Base-by-base conservation (phyloP, 2,113 vertebrate genomes). In the Laticauda colubrina region DNA sequence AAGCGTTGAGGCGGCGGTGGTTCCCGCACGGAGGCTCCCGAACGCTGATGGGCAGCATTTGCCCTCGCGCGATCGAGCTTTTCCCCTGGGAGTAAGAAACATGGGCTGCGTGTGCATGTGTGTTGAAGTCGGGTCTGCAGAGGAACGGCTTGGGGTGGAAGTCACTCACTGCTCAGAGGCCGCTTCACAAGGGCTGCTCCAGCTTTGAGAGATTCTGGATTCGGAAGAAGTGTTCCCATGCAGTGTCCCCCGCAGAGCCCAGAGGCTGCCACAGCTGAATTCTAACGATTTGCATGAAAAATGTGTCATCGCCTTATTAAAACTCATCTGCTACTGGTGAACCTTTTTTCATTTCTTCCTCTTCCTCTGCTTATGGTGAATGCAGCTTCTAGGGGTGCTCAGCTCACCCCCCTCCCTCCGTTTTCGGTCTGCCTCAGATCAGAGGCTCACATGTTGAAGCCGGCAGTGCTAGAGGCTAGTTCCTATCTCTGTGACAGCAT, bases 381-480 rank as follows among this genome's bases (percentile, higher is more conserved):
- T 96, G 97, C 96, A 96, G 96, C 95, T 97, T 98, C 96, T 98
- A 81, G 95, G 97, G 96, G 97, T 96, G 97, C 96, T 96, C 95
- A 96, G 96, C 94, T 2, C 24, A 9, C 18, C 4, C 96, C 10
- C 95, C 93, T 81, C 85, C 96, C 94, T 94, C 95, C 48, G 48
- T 51, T 96, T 95, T 95, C 93, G 94, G 94, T 89, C 87, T 96
- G 95, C 95, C 95, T 96, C 95, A 97, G 97, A 98, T 98, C 97
- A 97, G 96, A 98, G 97, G 96, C 97, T 97, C 97, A 95, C 98
- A 96, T 98, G 98, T 98, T 97, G 98, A 97, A 98, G 98, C 98
- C 97, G 97, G 98, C 97, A 98, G 97, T 96, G 98, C 98, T 98
- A 96, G 97, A 98, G 98, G 98, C 98, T 97, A 98, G 97, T 98